phyloP scores from a whole-genome alignment of 2,113 vertebrate genomes.

The Labrus mixtus region DNA sequence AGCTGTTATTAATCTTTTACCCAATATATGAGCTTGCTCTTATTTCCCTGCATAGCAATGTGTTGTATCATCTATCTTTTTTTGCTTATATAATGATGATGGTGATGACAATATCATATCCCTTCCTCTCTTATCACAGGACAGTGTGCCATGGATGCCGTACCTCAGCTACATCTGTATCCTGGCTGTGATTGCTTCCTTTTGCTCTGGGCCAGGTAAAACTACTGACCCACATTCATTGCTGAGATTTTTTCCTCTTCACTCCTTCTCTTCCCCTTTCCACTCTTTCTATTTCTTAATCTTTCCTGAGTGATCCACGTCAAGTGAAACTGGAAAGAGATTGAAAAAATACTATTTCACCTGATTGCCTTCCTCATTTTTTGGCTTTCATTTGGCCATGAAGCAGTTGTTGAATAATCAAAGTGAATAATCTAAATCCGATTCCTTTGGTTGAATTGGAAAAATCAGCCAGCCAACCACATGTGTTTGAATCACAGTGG shows the following conservation, averaged over 20 bases:
- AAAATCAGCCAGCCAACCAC: too few species aligned
- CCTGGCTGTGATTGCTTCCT: slow-evolving; percentile 91
- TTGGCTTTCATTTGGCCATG: slow-evolving; percentile 8
- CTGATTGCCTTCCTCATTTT: not conserved
- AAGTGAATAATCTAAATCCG: slow-evolving; percentile 5
- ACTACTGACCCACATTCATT: slow-evolving; percentile 2
- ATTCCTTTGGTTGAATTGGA: too few species aligned
- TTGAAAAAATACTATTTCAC: not conserved
- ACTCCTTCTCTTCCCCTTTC: not conserved
- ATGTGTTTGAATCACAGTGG: slow-evolving; percentile 20
- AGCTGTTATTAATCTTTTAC: not conserved
- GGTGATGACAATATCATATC: not conserved
- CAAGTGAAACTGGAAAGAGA: slow-evolving; percentile 1
- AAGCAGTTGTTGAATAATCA: slow-evolving; percentile 14
- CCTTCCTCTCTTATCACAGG: slow-evolving; percentile 70
- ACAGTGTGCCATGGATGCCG: slow-evolving; percentile 85
- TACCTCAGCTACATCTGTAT: slow-evolving; percentile 91
- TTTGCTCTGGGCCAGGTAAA: slow-evolving; percentile 95
- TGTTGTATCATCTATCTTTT: not conserved
- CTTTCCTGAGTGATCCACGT: not conserved
- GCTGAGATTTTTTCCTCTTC: not conserved
- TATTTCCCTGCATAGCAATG: not conserved
- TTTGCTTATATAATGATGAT: not conserved
- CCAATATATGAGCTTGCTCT: not conserved
- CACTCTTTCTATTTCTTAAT: not conserved